A percentile compares a stretch with the other conserved stretches of the same genome.
phyloP scores from a whole-genome alignment of 2,888 invertebrate genomes.

The Polydrusus pterygomalis region DNA sequence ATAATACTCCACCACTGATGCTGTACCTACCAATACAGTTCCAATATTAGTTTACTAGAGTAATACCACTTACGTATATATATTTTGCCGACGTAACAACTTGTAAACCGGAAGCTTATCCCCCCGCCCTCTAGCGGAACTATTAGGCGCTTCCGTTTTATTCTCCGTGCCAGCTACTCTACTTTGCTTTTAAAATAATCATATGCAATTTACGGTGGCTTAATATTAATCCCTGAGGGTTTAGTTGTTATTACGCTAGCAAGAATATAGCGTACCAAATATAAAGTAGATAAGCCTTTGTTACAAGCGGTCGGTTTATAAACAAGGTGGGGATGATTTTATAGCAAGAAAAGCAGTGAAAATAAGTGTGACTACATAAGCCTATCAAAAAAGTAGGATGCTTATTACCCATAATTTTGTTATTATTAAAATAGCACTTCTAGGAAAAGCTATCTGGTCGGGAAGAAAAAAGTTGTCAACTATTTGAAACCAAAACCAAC shows the following conservation, averaged over 20 bases:
- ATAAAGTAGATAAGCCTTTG: background rate
- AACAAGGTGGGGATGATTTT: background rate
- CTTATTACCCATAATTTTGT: no score
- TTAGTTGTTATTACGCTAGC: background rate
- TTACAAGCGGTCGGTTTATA: background rate
- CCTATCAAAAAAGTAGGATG: no score
- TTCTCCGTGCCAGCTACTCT: background rate
- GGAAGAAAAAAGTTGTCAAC: no score
- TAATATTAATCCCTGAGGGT: constrained; percentile 8
- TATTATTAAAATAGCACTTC: no score
- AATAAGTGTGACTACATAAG: no score
- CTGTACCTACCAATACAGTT: background rate
- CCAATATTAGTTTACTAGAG: background rate
- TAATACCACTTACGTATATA: constrained; percentile 9
- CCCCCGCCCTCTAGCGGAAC: constrained; percentile 2
- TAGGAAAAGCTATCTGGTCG: no score
- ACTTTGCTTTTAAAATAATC: constrained; percentile 23
- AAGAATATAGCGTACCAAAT: background rate
- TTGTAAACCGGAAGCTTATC: constrained; percentile 19
- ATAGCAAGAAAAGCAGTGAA: background rate
- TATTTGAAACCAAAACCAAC: no score
- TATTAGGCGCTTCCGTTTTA: constrained; percentile 10
- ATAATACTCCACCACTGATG: no score
- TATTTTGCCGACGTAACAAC: constrained; percentile 9
- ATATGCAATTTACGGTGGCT: constrained; percentile 14